Percentiles rank a stretch among this genome's conserved stretches.
These are phyloP conservation scores for Lysandra bellargus DNA, from an alignment of 2,888 invertebrate species.

Conservation along the genomic window DNA sequence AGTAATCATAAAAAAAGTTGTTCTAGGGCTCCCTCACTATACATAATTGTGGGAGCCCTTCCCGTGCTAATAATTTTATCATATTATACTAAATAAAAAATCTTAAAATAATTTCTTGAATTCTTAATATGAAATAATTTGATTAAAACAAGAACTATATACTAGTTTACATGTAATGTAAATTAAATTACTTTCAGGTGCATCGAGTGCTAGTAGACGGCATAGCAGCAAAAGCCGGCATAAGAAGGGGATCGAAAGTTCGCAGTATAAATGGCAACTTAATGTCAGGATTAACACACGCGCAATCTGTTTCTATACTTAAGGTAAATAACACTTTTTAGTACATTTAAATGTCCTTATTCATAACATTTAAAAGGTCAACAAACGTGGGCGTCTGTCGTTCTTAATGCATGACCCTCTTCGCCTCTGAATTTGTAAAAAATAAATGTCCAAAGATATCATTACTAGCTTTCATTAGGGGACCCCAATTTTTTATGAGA, in stretches of 20 bases:
- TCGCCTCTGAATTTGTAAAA: background rate
- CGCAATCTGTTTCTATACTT: constrained; percentile 91
- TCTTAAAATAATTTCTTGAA: background rate
- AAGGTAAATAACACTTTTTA: constrained; percentile 79
- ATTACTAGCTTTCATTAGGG: constrained; percentile 7
- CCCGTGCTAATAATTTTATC: too few species aligned
- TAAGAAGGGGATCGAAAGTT: constrained; percentile 93
- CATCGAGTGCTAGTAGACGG: constrained; percentile 93
- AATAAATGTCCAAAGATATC: constrained; percentile 20
- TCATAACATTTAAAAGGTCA: background rate
- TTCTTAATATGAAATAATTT: background rate
- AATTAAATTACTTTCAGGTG: constrained; percentile 76
- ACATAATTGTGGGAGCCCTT: too few species aligned
- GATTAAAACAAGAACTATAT: background rate
- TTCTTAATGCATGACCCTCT: background rate
- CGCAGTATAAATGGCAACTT: constrained; percentile 92
- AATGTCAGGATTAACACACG: constrained; percentile 91
- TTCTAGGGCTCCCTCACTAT: too few species aligned
- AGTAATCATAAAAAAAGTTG: too few species aligned
- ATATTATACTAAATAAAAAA: background rate
- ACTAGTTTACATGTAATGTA: background rate
- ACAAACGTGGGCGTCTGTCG: background rate
- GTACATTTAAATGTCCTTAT: background rate
- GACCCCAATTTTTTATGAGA: constrained; percentile 14
- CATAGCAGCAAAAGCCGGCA: constrained; percentile 92